Evolutionary conservation across 2,113 vertebrate genomes (phyloP).

Genomic region (Perognathus longimembris): DNA sequence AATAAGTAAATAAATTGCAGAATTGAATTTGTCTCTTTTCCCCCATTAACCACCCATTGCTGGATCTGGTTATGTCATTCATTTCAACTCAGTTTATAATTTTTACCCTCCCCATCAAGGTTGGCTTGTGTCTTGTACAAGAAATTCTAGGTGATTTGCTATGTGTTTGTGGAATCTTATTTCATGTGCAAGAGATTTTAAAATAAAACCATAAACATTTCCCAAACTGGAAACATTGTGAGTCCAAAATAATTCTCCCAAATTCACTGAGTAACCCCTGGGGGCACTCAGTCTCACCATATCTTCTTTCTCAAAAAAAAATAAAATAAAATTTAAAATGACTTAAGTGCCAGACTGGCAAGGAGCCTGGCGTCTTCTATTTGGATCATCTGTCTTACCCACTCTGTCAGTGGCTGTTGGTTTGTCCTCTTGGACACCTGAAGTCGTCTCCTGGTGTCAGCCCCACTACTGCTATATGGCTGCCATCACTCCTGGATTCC

Average conservation of each 20-base stretch:
- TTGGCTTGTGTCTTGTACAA: conserved; percentile 4
- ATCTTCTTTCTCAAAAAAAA: conserved; percentile 34
- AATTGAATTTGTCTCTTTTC: conserved; percentile 48
- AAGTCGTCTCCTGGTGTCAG: not conserved
- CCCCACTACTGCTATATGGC: not conserved
- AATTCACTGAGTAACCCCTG: conserved; percentile 16
- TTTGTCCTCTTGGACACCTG: conserved; percentile 18
- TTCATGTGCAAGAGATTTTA: conserved; percentile 51
- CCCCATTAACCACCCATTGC: not conserved
- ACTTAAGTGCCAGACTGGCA: conserved; percentile 37
- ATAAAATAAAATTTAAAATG: conserved; percentile 67
- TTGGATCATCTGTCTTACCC: not conserved
- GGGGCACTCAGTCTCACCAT: not conserved
- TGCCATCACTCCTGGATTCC: not conserved
- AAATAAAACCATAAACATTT: conserved; percentile 20
- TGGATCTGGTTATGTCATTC: conserved; percentile 37
- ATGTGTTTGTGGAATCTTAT: conserved; percentile 54
- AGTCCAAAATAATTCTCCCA: conserved; percentile 57
- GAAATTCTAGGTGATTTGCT: conserved; percentile 29
- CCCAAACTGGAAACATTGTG: conserved; percentile 33
- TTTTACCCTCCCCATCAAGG: not conserved
- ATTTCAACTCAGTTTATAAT: conserved; percentile 35
- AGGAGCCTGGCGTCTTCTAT: not conserved
- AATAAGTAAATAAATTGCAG: no score
- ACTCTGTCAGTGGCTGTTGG: not conserved